Conservation (phyloP, 2,113 vertebrate genomes). For the Oncorhynchus clarkii region DNA sequence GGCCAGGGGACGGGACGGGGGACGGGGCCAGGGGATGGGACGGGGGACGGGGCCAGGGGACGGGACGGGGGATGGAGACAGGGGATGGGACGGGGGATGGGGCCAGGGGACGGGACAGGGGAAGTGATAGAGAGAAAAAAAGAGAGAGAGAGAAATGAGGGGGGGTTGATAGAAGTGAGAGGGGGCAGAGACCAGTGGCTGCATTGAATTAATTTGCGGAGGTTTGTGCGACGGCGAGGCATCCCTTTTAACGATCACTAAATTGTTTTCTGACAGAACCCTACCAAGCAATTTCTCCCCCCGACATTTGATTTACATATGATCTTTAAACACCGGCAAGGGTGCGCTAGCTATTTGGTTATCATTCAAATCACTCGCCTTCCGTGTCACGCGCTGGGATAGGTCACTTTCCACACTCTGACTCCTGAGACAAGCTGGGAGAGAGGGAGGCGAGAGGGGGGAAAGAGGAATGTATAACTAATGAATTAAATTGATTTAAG, state of each 20-base stretch:
- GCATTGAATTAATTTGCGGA: slow-evolving; percentile 79
- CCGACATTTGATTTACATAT: slow-evolving; percentile 98
- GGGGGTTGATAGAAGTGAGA: slow-evolving; percentile 61
- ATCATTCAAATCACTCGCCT: slow-evolving; percentile 87
- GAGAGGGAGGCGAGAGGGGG: slow-evolving; percentile 40
- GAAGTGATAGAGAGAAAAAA: slow-evolving; percentile 25
- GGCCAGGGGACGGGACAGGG: neutral
- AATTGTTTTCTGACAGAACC: slow-evolving; percentile 93
- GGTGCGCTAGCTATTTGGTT: slow-evolving; percentile 85
- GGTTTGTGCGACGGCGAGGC: slow-evolving; percentile 77
- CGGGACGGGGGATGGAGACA: neutral
- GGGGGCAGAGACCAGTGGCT: slow-evolving; percentile 64
- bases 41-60: neutral
- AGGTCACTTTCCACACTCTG: slow-evolving; percentile 78
- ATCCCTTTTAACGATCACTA: slow-evolving; percentile 90
- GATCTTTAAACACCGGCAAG: slow-evolving; percentile 91
- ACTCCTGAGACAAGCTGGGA: slow-evolving; percentile 60
- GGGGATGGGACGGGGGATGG: neutral
- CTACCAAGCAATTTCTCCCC: slow-evolving; percentile 82
- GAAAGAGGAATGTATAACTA: slow-evolving; percentile 86
- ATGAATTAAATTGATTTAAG: slow-evolving; percentile 95
- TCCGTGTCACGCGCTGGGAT: slow-evolving; percentile 81
- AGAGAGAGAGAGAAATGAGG: neutral
- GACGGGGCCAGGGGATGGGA: neutral
- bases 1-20: too few relatives aligned